A percentile compares a stretch with the other conserved stretches of the same genome.
Evolutionary conservation across 2,888 invertebrate genomes (phyloP).

Genomic region (Drosophila picticornis): DNA sequence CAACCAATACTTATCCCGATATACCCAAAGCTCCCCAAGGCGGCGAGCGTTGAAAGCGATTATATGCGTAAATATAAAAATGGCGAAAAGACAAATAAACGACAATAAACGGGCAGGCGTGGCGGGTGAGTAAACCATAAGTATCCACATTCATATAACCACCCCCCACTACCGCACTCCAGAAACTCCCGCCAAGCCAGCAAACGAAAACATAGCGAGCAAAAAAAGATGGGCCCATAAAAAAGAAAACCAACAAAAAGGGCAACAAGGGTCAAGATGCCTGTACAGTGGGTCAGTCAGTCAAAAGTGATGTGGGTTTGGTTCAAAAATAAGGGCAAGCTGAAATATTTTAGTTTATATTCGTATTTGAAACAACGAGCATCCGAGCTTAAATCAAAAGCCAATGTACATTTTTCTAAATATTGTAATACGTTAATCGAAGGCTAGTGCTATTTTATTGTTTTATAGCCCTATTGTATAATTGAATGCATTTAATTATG

Average conservation of each 20-base stretch:
- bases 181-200: constrained; percentile 14
- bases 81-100: constrained; percentile 81
- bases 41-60: constrained; percentile 77
- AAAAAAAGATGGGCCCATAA: constrained; percentile 70
- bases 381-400: not conserved
- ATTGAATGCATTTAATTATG: not conserved
- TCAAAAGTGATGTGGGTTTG: not conserved
- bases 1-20: constrained; percentile 8
- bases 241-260: constrained; percentile 53
- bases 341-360: not conserved
- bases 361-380: not conserved
- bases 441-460: not conserved
- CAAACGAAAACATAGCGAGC: constrained; percentile 48
- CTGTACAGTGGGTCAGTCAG: constrained; percentile 38
- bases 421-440: not conserved
- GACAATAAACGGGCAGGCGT: constrained; percentile 71
- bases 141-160: constrained; percentile 14
- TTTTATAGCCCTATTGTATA: not conserved
- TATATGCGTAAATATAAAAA: constrained; percentile 81
- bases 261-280: constrained; percentile 46
- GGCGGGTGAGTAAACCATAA: constrained; percentile 45
- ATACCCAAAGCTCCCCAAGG: constrained; percentile 47
- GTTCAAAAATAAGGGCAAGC: not conserved
- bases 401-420: too few relatives aligned
- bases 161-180: not conserved